Percentiles rank a stretch among this genome's conserved stretches.
These are phyloP conservation scores for Luffia ferchaultella DNA, from an alignment of 2,888 invertebrate species.

Conservation along the genomic window DNA sequence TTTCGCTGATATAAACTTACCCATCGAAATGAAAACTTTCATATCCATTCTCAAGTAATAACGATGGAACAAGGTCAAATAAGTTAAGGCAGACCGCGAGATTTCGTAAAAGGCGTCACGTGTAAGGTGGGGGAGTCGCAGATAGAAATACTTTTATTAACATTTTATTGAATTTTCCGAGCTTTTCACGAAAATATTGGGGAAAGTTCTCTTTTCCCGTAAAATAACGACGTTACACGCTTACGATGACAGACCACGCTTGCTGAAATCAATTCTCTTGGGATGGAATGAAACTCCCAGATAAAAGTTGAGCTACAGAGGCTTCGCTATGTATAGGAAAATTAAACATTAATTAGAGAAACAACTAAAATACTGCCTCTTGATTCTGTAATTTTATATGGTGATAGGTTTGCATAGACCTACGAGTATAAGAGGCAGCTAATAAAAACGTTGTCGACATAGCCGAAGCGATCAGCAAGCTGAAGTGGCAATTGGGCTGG, in stretches of 20 bases:
- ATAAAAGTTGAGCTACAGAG: neutral
- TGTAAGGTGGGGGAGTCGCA: neutral
- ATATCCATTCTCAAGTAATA: no score
- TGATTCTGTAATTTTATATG: no score
- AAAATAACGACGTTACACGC: slow-evolving; percentile 7
- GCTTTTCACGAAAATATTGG: slow-evolving; percentile 29
- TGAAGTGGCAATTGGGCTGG: no score
- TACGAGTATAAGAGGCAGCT: no score
- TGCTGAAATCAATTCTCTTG: slow-evolving; percentile 6
- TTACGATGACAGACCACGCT: slow-evolving; percentile 4
- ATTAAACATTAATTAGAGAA: no score
- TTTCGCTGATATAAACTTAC: no score
- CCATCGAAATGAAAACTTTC: no score
- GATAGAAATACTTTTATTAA: slow-evolving; percentile 28
- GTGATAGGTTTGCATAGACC: no score
- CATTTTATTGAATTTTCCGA: slow-evolving; percentile 48
- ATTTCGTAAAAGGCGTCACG: neutral
- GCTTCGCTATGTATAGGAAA: no score
- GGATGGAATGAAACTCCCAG: neutral
- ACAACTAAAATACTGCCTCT: no score
- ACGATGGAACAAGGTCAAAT: neutral
- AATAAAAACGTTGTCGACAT: no score
- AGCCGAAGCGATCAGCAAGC: no score
- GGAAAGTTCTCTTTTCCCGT: slow-evolving; percentile 18
- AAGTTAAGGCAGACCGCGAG: neutral